Base-by-base conservation (phyloP, 2,888 invertebrate species). In the Lepidochitona cinerea region DNA sequence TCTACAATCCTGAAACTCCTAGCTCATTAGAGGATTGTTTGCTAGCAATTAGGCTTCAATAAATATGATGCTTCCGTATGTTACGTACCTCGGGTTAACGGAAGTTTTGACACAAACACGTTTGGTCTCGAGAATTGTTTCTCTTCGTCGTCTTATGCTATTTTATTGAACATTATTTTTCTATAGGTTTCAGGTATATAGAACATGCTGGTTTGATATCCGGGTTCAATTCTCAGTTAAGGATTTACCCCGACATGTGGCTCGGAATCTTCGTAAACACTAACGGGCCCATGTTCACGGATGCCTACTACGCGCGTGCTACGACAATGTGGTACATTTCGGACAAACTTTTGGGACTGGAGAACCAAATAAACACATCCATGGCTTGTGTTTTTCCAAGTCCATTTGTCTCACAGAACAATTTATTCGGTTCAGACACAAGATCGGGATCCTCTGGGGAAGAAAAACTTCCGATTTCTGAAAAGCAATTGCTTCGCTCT, bases 191-290 rank as follows among this genome's bases (percentile, higher is more conserved):
- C 41, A 32, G 49, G 18, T 33, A 49, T 33, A 23, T 35, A 12
- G n/a, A 6, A 23, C 71, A 71, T 35, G 29, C 18, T 14, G 71
- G 71, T 9, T n/a, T 54, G 4, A 14, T 71, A 36, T 64, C 64
- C 5, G 71, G 14, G 6, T 85, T 82, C 75, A 81, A 81, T 67
- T 71, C 80, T 1, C 72, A 77, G 71, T 72, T 84, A 12, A 79
- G 81, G 68, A 68, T 85, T 14, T 77, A 75, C 49, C 82, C 81
- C 0, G 82, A 81, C 37, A 49, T 75, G 29, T 71, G 73, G 41
- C 53, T 81, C 9, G 85, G 81, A 2, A 72, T 85, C 29, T 85
- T 77, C 68, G 69, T 77, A 4, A 59, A 74, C 0, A 59, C 77
- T 26, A 84, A 80, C 71, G 84, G 85, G 1, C 85, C 83, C 1